A percentile compares a stretch with the other conserved stretches of the same genome.
Evolutionary conservation across 2,113 vertebrate genomes (phyloP).

Genomic region (Enhydra lutris): DNA sequence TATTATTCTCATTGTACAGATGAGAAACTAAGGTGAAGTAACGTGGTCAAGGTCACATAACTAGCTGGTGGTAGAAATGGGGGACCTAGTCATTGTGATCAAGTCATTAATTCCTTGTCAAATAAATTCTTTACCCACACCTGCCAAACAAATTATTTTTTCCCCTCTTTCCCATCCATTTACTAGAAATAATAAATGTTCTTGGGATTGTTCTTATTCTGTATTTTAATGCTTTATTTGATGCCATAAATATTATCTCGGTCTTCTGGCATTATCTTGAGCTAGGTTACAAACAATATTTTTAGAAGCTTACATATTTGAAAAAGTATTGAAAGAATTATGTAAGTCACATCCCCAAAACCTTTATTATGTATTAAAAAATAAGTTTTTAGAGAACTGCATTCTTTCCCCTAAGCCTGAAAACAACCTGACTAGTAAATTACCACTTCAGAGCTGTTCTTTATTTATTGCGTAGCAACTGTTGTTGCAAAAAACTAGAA

Average conservation of each 20-base stretch:
- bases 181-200: constrained; percentile 8
- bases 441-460: not conserved
- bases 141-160: not conserved
- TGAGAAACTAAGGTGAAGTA: not conserved
- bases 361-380: not conserved
- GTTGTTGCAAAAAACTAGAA: not conserved
- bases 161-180: not conserved
- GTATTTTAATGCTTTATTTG: constrained; percentile 32
- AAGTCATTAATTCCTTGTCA: not conserved
- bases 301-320: not conserved
- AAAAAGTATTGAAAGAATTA: constrained; percentile 2
- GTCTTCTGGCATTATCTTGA: not conserved
- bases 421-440: not conserved
- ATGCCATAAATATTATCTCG: not conserved
- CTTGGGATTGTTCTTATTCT: not conserved
- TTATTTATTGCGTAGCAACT: not conserved
- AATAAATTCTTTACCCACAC: not conserved
- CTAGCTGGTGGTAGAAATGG: not conserved
- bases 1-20: not conserved
- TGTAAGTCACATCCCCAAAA: not conserved
- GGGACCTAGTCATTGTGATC: not conserved
- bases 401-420: not conserved
- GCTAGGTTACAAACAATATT: not conserved
- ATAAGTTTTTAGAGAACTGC: not conserved
- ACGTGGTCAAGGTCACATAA: not conserved